phyloP scores from a whole-genome alignment of 30 jellyfish, hydroid and myxozoan species.

The Mastigias papua region DNA sequence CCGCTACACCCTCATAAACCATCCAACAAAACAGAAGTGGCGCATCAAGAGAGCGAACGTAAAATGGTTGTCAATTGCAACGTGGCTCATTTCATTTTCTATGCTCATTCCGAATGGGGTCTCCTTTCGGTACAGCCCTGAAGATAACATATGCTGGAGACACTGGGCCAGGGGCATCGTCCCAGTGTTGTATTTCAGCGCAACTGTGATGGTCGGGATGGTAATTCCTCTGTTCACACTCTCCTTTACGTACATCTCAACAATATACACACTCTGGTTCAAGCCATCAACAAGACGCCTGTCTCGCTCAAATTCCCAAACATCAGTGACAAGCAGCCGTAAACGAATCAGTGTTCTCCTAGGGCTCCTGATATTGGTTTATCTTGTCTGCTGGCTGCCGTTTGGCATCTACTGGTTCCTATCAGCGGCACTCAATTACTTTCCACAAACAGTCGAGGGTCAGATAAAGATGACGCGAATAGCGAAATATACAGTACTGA shows the following conservation, averaged over 20 bases:
- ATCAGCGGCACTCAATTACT: slow-evolving; percentile 80
- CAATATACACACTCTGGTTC: slow-evolving; percentile 89
- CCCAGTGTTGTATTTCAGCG: slow-evolving; percentile 71
- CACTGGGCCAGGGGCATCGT: slow-evolving; percentile 91
- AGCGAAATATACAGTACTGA: slow-evolving; percentile 69
- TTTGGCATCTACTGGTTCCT: slow-evolving; percentile 92
- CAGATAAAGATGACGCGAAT: slow-evolving; percentile 69
- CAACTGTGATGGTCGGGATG: slow-evolving; percentile 81
- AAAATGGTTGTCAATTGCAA: slow-evolving; percentile 46
- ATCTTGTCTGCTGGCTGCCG: slow-evolving; percentile 90
- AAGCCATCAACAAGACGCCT: slow-evolving; percentile 47
- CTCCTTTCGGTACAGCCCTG: slow-evolving; percentile 82
- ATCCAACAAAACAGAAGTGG: slow-evolving; percentile 89
- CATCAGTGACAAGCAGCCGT: slow-evolving; percentile 62
- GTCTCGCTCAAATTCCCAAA: slow-evolving; percentile 54
- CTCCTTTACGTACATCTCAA: slow-evolving; percentile 86
- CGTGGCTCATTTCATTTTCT: slow-evolving; percentile 79
- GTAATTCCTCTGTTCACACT: slow-evolving; percentile 80
- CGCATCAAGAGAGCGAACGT: slow-evolving; percentile 67
- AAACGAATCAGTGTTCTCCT: slow-evolving; percentile 79
- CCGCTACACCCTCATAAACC: slow-evolving; percentile 88
- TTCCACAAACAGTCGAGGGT: slow-evolving; percentile 69
- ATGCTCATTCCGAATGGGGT: slow-evolving; percentile 82
- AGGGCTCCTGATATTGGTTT: slow-evolving; percentile 84
- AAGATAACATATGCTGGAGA: slow-evolving; percentile 78